Evolutionary conservation across 1,140 invertebrate genomes (phyloP).

Genomic region (Drosophila ogumai): DNA sequence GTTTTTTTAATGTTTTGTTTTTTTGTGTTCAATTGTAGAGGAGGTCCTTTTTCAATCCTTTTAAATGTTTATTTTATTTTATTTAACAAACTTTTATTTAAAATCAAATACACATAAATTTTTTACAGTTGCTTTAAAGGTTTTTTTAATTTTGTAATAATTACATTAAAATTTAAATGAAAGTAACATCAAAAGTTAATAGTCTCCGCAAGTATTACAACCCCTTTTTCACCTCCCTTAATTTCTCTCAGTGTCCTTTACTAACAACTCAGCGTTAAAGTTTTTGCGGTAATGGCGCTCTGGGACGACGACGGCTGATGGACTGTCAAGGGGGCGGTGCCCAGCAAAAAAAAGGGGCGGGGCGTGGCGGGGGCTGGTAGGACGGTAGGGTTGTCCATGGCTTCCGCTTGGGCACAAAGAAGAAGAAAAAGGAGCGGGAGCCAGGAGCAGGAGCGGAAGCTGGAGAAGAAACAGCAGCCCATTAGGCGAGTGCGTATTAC

Average conservation of each 20-base stretch:
- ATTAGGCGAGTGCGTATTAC: slow-evolving; percentile 78
- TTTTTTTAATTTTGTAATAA: no score
- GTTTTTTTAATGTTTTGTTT: no score
- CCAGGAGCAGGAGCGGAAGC: slow-evolving; percentile 9
- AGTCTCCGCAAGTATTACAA: no score
- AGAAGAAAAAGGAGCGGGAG: slow-evolving; percentile 6
- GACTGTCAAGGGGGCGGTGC: slow-evolving; percentile 40
- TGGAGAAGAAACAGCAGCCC: slow-evolving; percentile 53
- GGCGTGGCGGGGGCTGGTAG: neutral
- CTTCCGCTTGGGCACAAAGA: neutral
- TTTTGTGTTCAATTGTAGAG: no score
- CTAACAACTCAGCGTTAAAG: slow-evolving; percentile 74
- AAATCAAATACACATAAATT: no score
- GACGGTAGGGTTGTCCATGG: slow-evolving; percentile 16
- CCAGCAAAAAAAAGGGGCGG: slow-evolving; percentile 1
- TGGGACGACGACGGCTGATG: slow-evolving; percentile 63
- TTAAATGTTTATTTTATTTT: no score
- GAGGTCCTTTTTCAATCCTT: no score
- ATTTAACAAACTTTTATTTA: no score
- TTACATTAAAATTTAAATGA: no score
- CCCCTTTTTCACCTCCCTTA: neutral
- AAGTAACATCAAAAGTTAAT: no score
- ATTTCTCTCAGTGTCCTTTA: slow-evolving; percentile 10
- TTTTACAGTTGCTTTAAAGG: no score
- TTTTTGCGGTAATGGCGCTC: slow-evolving; percentile 80